Evolutionary conservation across 1,140 invertebrate genomes (phyloP).

Genomic region (Pentalonia nigronervosa): DNA sequence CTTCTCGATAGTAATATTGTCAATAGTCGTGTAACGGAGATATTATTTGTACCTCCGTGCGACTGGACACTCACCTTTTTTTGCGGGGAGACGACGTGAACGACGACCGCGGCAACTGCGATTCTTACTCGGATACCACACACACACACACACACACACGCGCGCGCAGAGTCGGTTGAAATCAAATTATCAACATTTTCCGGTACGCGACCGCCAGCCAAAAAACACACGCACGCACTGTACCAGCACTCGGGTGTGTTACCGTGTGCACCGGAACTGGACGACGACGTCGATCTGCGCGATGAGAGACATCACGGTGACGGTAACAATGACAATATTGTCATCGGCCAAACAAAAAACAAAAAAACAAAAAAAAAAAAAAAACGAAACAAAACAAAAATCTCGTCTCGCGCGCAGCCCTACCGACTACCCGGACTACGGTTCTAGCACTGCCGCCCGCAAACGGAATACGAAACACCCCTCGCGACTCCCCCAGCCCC

Average conservation of each 20-base stretch:
- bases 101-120: background rate
- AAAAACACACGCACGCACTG: background rate
- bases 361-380: conserved; percentile 23
- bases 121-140: background rate
- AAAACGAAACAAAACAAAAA: conserved; percentile 7
- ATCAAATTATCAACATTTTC: background rate
- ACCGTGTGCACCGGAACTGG: background rate
- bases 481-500: background rate
- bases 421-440: conserved; percentile 56
- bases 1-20: background rate
- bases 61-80: background rate
- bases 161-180: background rate
- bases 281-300: background rate
- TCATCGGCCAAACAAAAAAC: background rate
- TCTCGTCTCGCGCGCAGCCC: background rate
- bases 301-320: background rate
- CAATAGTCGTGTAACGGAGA: background rate
- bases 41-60: background rate
- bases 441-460: conserved; percentile 46
- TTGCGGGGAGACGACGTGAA: background rate
- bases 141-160: background rate
- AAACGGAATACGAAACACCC: background rate
- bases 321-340: no score
- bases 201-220: background rate
- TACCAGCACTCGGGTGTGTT: background rate